phyloP scores from a whole-genome alignment of 2,888 invertebrate genomes.

The Oscheius sp. region DNA sequence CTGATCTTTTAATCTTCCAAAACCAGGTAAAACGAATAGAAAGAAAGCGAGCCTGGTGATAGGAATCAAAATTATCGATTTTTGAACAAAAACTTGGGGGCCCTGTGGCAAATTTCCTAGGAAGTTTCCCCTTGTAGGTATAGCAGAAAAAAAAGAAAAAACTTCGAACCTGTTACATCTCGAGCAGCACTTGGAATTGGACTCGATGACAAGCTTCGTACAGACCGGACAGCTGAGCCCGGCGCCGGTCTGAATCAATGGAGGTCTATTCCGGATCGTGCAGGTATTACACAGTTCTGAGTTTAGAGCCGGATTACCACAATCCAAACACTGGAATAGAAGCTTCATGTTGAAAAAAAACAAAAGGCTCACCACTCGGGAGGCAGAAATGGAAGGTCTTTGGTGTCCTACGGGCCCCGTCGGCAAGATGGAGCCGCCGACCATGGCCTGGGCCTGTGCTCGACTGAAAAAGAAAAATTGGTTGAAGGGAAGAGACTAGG shows the following conservation, averaged over 20 bases:
- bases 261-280: neutral
- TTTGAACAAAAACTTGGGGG: no score
- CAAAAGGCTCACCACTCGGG: neutral
- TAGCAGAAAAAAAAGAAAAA: neutral
- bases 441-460: conserved; percentile 12
- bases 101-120: no score
- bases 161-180: conserved; percentile 7
- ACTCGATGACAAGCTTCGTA: conserved; percentile 7
- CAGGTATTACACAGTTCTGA: conserved; percentile 27
- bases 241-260: conserved; percentile 1
- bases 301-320: conserved; percentile 5
- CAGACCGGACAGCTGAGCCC: conserved; percentile 29
- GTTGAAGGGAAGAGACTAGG: neutral
- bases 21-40: no score
- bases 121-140: no score
- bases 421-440: neutral
- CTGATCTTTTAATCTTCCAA: neutral
- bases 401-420: neutral
- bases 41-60: no score
- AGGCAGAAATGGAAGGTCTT: neutral
- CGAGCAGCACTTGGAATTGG: conserved; percentile 8
- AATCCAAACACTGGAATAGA: conserved; percentile 33
- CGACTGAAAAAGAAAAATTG: neutral
- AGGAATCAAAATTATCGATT: no score
- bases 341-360: neutral